A percentile compares a stretch with the other conserved stretches of the same genome.
These are phyloP conservation scores for Echinarachnius parma DNA, from an alignment of 53 echinoderm and acorn worm species.

Conservation along the genomic window DNA sequence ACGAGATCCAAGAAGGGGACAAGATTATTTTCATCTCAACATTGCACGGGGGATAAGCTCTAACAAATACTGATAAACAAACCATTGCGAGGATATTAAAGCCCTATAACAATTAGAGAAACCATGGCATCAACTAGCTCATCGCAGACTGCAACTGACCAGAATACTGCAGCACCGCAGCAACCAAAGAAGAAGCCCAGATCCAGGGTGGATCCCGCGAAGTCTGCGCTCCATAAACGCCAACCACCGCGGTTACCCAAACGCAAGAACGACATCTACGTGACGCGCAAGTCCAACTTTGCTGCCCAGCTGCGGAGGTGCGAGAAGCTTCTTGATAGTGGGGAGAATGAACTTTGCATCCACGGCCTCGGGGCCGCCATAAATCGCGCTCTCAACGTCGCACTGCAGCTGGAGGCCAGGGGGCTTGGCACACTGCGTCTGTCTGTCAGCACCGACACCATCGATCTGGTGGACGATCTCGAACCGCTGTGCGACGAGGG, in stretches of 20 bases:
- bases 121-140: conserved; percentile 1
- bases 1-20: conserved; percentile 73
- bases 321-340: conserved; percentile 78
- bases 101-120: too few relatives aligned
- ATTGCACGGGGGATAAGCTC: conserved; percentile 81
- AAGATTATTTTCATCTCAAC: conserved; percentile 94
- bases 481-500: conserved; percentile 66
- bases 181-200: not conserved
- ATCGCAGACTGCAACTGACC: not conserved
- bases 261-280: conserved; percentile 84
- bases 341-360: conserved; percentile 65
- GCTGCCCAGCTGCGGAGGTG: conserved; percentile 74
- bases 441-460: conserved; percentile 77
- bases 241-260: conserved; percentile 82
- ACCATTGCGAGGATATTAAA: too few relatives aligned
- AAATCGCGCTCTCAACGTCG: conserved; percentile 81
- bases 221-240: conserved; percentile 57
- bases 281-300: conserved; percentile 81
- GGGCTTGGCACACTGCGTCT: conserved; percentile 61
- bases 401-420: conserved; percentile 70
- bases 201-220: conserved; percentile 9
- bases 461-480: conserved; percentile 79
- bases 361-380: conserved; percentile 91
- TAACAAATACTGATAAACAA: too few relatives aligned
- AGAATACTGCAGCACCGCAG: too few relatives aligned